Percentiles rank a stretch among this genome's conserved stretches.
Evolutionary conservation across 2,113 vertebrate genomes (phyloP).

Genomic region (Echinops telfairi): DNA sequence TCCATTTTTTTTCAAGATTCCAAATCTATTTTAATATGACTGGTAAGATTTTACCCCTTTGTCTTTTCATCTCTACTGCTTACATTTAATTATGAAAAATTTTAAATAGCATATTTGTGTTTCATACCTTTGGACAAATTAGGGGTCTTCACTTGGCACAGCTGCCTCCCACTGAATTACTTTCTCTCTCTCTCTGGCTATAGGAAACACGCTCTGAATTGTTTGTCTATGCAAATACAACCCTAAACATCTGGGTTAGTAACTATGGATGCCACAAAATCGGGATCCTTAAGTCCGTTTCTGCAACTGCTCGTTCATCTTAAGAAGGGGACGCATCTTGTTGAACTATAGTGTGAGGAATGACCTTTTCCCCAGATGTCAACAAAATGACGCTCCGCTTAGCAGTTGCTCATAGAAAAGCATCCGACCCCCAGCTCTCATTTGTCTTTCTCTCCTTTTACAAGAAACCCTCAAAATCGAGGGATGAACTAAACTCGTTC

Average conservation of each 20-base stretch:
- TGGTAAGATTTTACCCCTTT: neutral
- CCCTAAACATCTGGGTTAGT: slow-evolving; percentile 6
- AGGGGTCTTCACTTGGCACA: neutral
- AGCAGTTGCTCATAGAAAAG: slow-evolving; percentile 10
- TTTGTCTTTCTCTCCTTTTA: slow-evolving; percentile 31
- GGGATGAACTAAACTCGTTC: neutral
- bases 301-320: neutral
- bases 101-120: neutral
- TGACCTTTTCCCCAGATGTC: neutral
- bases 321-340: neutral
- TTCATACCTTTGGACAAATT: slow-evolving; percentile 30
- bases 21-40: neutral
- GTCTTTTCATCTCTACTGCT: neutral
- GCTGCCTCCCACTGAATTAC: slow-evolving; percentile 6
- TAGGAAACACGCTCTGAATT: neutral
- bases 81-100: neutral
- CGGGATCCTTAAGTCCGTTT: neutral
- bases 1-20: neutral
- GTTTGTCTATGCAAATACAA: slow-evolving; percentile 4
- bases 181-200: neutral
- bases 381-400: neutral
- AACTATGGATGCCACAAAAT: neutral
- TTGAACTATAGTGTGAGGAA: neutral
- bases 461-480: slow-evolving; percentile 20
- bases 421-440: neutral